Conservation (phyloP, 2,888 invertebrate genomes). For the Invenusta paracnida region DNA sequence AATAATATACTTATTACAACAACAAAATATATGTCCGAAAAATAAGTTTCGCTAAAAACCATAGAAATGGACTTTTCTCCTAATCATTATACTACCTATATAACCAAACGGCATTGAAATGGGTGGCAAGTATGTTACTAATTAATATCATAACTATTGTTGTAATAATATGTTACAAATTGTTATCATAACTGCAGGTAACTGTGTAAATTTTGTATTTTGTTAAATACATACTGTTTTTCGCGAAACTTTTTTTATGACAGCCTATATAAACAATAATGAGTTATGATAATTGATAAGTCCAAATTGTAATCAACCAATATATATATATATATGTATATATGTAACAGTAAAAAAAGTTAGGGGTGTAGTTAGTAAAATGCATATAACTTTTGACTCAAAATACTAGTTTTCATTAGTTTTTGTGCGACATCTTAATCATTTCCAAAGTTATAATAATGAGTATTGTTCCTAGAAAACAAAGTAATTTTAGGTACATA, state of each 20-base stretch:
- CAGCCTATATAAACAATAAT: conserved; percentile 19
- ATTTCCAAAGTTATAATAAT: not conserved
- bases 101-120: too few relatives aligned
- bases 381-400: conserved; percentile 5
- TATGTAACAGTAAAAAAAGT: not conserved
- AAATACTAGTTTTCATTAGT: not conserved
- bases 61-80: too few relatives aligned
- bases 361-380: conserved; percentile 18
- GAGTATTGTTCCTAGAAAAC: conserved; percentile 9
- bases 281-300: conserved; percentile 15
- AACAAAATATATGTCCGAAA: not conserved
- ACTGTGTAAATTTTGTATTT: too few relatives aligned
- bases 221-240: too few relatives aligned
- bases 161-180: too few relatives aligned
- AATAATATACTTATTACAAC: conserved; percentile 18
- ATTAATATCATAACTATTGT: too few relatives aligned
- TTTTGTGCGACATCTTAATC: conserved; percentile 1
- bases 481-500: conserved; percentile 23
- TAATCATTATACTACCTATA: too few relatives aligned
- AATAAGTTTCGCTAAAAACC: too few relatives aligned
- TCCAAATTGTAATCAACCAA: conserved; percentile 21
- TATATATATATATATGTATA: not conserved
- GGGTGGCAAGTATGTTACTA: too few relatives aligned
- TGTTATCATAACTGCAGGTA: too few relatives aligned
- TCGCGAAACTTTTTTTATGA: too few relatives aligned